A percentile compares a stretch with the other conserved stretches of the same genome.
Evolutionary conservation across 1,140 invertebrate species (phyloP).

Genomic region (Drosophila virilis): DNA sequence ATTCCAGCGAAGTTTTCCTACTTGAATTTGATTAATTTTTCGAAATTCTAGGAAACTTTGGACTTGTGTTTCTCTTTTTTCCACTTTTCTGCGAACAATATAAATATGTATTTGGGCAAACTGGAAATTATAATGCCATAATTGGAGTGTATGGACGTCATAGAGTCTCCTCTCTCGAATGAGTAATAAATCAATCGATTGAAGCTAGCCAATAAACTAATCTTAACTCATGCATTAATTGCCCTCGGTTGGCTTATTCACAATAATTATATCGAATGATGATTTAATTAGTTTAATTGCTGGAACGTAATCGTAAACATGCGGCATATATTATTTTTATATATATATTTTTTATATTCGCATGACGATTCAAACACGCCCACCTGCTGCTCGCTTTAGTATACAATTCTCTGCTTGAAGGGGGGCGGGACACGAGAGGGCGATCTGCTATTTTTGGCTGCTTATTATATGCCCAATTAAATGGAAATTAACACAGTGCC

Average conservation of each 20-base stretch:
- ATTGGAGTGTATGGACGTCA: constrained; percentile 12
- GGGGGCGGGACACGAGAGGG: background rate
- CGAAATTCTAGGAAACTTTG: background rate
- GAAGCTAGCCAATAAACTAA: constrained; percentile 12
- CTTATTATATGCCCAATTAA: constrained; percentile 22
- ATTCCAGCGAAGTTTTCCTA: no score
- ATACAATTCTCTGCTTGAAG: background rate
- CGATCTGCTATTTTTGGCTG: constrained; percentile 15
- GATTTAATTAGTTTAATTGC: constrained; percentile 36
- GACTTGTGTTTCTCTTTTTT: background rate
- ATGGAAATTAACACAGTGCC: constrained; percentile 11
- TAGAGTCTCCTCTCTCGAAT: constrained; percentile 4
- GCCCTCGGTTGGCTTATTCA: constrained; percentile 32
- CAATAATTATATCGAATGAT: constrained; percentile 32
- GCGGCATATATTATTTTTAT: constrained; percentile 15
- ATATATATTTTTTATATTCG: background rate
- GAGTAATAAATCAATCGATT: constrained; percentile 11
- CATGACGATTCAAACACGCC: background rate
- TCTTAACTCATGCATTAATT: constrained; percentile 33
- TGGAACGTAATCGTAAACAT: constrained; percentile 15
- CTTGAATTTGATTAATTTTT: background rate
- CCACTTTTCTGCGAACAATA: constrained; percentile 11
- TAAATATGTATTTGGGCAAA: constrained; percentile 5
- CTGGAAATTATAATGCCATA: background rate
- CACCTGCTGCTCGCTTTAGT: constrained; percentile 7